Evolutionary conservation across 2,888 invertebrate genomes (phyloP).

Genomic region (Caenorhabditis sp.): DNA sequence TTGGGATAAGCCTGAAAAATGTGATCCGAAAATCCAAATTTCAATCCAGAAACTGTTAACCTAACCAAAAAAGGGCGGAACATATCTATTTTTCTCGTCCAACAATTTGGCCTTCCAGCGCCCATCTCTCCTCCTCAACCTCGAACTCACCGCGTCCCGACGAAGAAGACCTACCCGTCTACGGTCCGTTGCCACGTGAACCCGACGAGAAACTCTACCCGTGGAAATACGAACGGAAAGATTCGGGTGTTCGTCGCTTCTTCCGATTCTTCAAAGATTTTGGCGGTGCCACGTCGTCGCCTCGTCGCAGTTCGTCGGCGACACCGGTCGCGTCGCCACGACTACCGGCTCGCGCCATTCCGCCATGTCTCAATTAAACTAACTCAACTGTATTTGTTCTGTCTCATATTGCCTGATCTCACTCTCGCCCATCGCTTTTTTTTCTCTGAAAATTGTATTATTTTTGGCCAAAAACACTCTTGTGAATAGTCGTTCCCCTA

Average conservation of each 20-base stretch:
- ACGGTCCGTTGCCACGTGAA: constrained; percentile 93
- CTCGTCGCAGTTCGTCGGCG: constrained; percentile 52
- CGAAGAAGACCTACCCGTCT: constrained; percentile 85
- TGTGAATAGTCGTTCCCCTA: no score
- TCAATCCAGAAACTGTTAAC: no score
- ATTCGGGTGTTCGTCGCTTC: constrained; percentile 66
- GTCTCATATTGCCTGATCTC: not conserved
- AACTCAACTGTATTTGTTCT: not conserved
- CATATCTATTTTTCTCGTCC: no score
- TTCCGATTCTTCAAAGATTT: constrained; percentile 63
- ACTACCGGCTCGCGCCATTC: constrained; percentile 44
- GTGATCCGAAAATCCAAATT: no score
- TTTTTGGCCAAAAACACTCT: not conserved
- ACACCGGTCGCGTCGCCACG: constrained; percentile 49
- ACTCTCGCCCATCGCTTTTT: not conserved
- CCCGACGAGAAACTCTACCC: constrained; percentile 90
- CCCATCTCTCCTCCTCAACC: no score
- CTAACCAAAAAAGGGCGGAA: no score
- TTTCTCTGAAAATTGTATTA: not conserved
- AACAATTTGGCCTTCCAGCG: no score
- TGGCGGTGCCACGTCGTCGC: constrained; percentile 38
- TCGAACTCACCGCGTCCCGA: constrained; percentile 4
- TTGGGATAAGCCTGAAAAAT: no score
- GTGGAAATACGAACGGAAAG: constrained; percentile 77
- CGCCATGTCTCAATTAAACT: constrained; percentile 29